A percentile compares a stretch with the other conserved stretches of the same genome.
These are phyloP conservation scores for Phania funesta DNA, from an alignment of 2,888 invertebrate species.

Conservation along the genomic window DNA sequence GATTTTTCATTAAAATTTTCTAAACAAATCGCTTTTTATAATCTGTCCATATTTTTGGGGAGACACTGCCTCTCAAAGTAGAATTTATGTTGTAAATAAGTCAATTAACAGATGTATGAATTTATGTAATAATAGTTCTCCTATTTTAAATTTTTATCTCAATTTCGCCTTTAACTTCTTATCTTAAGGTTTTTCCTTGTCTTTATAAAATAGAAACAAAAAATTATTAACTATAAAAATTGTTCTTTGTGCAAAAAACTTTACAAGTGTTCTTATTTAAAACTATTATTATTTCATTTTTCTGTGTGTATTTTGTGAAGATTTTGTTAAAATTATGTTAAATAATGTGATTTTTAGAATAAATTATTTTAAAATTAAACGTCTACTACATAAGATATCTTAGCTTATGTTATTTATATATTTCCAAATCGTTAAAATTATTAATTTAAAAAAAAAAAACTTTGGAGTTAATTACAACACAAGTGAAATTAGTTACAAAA, in stretches of 20 bases:
- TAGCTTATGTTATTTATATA: constrained; percentile 10
- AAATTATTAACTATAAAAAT: constrained; percentile 8
- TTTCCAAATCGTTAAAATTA: constrained; percentile 3
- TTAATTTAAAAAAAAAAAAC: not conserved
- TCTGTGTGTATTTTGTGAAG: constrained; percentile 10
- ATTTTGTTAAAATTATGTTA: constrained; percentile 19
- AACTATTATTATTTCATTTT: constrained; percentile 60
- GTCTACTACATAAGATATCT: constrained; percentile 15
- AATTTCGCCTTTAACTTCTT: not conserved
- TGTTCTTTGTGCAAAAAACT: constrained; percentile 75
- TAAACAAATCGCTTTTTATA: too few species aligned
- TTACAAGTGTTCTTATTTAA: constrained; percentile 64
- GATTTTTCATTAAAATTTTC: too few species aligned
- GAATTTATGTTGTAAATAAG: too few species aligned
- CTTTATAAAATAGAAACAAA: not conserved
- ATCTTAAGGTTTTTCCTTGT: not conserved
- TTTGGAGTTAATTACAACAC: constrained; percentile 58
- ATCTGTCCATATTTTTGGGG: too few species aligned
- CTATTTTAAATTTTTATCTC: not conserved
- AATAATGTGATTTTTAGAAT: not conserved
- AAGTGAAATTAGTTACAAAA: constrained; percentile 54
- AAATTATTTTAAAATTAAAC: constrained; percentile 1
- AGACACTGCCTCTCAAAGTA: too few species aligned
- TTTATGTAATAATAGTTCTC: too few species aligned
- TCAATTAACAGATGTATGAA: too few species aligned